Conservation (phyloP, 1,140 invertebrate species). For the Leptopilina clavipes region DNA sequence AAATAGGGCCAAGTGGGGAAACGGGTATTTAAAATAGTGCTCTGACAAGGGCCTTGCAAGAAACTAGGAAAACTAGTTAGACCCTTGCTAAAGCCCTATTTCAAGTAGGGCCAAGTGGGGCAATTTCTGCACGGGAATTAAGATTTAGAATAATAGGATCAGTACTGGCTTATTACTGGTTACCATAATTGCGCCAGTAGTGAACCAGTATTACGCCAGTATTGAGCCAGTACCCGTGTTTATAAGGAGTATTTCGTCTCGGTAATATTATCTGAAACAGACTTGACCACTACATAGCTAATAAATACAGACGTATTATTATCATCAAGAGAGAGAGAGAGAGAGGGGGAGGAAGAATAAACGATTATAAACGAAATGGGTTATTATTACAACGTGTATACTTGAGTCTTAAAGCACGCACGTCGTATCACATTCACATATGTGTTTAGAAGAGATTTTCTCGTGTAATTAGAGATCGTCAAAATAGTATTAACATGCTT, state of each 20-base stretch:
- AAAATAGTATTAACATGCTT: slow-evolving; percentile 21
- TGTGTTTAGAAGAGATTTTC: slow-evolving; percentile 17
- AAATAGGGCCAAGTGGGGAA: too few relatives aligned
- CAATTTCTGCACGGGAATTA: too few relatives aligned
- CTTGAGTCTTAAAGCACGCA: neutral
- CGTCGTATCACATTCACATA: neutral
- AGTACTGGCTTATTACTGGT: too few relatives aligned
- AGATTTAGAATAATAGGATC: too few relatives aligned
- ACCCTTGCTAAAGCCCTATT: too few relatives aligned
- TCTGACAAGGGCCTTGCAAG: too few relatives aligned
- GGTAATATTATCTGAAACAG: slow-evolving; percentile 9
- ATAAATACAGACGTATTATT: slow-evolving; percentile 23
- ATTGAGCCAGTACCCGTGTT: neutral
- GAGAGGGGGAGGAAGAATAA: neutral
- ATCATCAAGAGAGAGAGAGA: slow-evolving; percentile 11
- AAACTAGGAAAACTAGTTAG: too few relatives aligned
- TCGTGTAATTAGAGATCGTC: slow-evolving; percentile 2
- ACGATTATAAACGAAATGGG: slow-evolving; percentile 20
- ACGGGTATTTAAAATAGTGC: too few relatives aligned
- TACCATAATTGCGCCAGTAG: too few relatives aligned
- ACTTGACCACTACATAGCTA: neutral
- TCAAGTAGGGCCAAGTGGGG: too few relatives aligned
- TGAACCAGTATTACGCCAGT: too few relatives aligned
- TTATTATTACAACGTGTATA: slow-evolving; percentile 18
- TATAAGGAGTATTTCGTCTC: neutral